phyloP scores from a whole-genome alignment of 2,888 invertebrate species.

The Eilema depressum region DNA sequence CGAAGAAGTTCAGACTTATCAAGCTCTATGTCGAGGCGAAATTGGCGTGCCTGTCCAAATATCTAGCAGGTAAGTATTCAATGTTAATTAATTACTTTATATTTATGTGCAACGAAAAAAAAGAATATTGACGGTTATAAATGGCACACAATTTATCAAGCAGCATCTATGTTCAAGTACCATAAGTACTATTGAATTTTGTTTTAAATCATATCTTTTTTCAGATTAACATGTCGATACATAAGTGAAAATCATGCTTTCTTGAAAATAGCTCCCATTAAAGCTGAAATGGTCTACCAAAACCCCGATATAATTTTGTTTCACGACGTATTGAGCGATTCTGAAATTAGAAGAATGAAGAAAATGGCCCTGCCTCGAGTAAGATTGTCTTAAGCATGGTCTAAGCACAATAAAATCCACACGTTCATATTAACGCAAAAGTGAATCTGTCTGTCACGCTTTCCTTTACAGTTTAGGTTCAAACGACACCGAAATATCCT shows the following conservation, averaged over 20 bases:
- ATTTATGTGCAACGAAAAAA: too few relatives aligned
- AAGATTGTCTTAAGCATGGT: slow-evolving; percentile 61
- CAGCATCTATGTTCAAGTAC: too few relatives aligned
- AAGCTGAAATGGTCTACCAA: slow-evolving; percentile 92
- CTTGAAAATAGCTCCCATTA: slow-evolving; percentile 92
- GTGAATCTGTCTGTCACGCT: too few relatives aligned
- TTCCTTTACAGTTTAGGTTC: too few relatives aligned
- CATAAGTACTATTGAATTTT: background rate
- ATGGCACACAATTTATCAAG: too few relatives aligned
- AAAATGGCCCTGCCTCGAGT: slow-evolving; percentile 95
- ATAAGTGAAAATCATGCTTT: slow-evolving; percentile 90
- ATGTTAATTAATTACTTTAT: background rate
- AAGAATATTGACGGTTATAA: too few relatives aligned
- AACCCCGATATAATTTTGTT: slow-evolving; percentile 94
- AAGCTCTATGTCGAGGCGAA: slow-evolving; percentile 93
- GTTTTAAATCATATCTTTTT: background rate
- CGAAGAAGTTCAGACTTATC: slow-evolving; percentile 89
- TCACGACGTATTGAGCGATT: slow-evolving; percentile 95
- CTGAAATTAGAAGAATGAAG: slow-evolving; percentile 95
- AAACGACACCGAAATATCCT: background rate
- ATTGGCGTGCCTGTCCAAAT: slow-evolving; percentile 77
- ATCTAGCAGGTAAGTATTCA: slow-evolving; percentile 61
- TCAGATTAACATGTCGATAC: slow-evolving; percentile 91
- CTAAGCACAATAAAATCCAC: background rate
- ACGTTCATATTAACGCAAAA: too few relatives aligned